phyloP scores from a whole-genome alignment of 2,797 vertebrate genomes.

The Scarus forsteni region DNA sequence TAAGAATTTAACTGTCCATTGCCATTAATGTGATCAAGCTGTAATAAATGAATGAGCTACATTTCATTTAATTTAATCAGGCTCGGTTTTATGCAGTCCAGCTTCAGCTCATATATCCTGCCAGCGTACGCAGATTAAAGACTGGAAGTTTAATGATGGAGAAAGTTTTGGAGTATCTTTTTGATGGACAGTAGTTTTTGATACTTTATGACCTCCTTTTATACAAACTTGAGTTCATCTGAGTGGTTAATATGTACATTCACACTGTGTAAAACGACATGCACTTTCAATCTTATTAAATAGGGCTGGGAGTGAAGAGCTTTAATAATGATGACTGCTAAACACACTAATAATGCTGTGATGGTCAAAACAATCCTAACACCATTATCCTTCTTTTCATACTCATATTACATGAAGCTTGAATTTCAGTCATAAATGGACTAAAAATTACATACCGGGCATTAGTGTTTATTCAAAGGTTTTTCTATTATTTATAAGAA shows the following conservation, averaged over 20 bases:
- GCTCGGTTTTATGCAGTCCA: constrained; percentile 76
- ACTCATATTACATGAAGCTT: too few relatives aligned
- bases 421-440: too few relatives aligned
- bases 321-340: too few relatives aligned
- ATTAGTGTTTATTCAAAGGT: too few relatives aligned
- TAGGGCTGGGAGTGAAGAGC: too few relatives aligned
- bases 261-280: too few relatives aligned
- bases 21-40: constrained; percentile 83
- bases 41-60: constrained; percentile 79
- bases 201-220: constrained; percentile 1
- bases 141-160: constrained; percentile 51
- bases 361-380: too few relatives aligned
- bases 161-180: constrained; percentile 64
- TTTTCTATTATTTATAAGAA: too few relatives aligned
- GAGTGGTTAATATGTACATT: constrained; percentile 22
- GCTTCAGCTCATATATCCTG: constrained; percentile 63
- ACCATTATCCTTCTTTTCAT: too few relatives aligned
- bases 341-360: too few relatives aligned
- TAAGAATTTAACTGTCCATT: constrained; percentile 83
- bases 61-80: constrained; percentile 85
- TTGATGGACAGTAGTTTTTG: constrained; percentile 36
- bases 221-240: constrained; percentile 46
- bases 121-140: constrained; percentile 46
- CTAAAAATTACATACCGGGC: too few relatives aligned
- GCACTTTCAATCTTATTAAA: too few relatives aligned